Percentiles rank a stretch among this genome's conserved stretches.
Evolutionary conservation across 2,113 vertebrate genomes (phyloP).

Genomic region (Eurystomus gularis): DNA sequence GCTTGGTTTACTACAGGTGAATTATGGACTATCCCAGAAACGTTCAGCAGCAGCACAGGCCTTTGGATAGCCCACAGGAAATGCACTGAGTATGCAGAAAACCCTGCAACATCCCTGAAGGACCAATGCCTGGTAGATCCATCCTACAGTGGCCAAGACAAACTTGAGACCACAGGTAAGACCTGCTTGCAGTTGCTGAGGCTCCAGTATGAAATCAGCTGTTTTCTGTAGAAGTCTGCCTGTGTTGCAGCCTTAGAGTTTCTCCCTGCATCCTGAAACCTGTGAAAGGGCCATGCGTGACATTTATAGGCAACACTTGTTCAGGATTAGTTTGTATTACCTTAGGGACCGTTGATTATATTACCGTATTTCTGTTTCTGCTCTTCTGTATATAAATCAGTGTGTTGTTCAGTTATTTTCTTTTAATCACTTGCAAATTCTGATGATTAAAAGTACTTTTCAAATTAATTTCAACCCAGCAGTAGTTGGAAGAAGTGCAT

Average conservation of each 20-base stretch:
- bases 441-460: background rate
- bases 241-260: background rate
- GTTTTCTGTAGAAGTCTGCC: background rate
- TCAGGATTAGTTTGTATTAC: background rate
- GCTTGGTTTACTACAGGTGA: background rate
- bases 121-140: background rate
- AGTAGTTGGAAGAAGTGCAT: background rate
- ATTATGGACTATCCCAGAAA: background rate
- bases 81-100: fast-evolving
- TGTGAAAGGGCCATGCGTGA: background rate
- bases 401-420: background rate
- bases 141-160: background rate
- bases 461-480: background rate
- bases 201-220: background rate
- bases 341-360: background rate
- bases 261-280: background rate
- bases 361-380: background rate
- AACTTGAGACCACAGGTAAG: background rate
- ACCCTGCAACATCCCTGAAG: background rate
- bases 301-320: background rate
- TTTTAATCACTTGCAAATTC: background rate
- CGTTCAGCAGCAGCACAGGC: background rate
- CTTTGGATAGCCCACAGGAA: background rate
- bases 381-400: background rate
- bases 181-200: background rate